Conservation (phyloP, 2,888 invertebrate species). For the Callimorpha dominula region DNA sequence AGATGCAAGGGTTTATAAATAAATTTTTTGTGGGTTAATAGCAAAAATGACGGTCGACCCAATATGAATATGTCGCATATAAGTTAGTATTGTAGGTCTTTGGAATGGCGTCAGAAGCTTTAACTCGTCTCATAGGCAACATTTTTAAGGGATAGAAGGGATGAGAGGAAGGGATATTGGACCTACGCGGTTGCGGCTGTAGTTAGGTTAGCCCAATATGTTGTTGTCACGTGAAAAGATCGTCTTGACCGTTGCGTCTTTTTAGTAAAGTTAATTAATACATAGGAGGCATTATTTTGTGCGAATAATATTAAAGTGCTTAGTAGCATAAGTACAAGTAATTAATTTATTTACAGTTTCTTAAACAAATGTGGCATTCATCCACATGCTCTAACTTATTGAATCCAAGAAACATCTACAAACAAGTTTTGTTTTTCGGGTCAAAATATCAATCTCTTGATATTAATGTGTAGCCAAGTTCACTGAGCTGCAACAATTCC, state of each 20-base stretch:
- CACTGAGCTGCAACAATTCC: slow-evolving; percentile 55
- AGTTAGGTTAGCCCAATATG: slow-evolving; percentile 55
- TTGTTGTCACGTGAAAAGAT: slow-evolving; percentile 47
- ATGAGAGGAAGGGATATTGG: too few species aligned
- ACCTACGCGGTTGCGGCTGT: slow-evolving; percentile 49
- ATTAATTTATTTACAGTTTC: neutral
- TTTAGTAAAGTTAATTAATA: slow-evolving; percentile 42
- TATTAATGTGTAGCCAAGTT: slow-evolving; percentile 57
- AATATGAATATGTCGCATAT: slow-evolving; percentile 24
- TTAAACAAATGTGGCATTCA: neutral
- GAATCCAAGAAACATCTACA: slow-evolving; percentile 22
- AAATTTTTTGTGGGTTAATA: neutral
- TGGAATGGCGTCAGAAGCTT: slow-evolving; percentile 45
- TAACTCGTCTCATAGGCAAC: slow-evolving; percentile 54
- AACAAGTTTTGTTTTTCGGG: slow-evolving; percentile 20
- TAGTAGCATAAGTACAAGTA: neutral
- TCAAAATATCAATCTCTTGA: slow-evolving; percentile 43
- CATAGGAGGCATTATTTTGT: neutral
- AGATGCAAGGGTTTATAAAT: too few species aligned
- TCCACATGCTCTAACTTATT: neutral
- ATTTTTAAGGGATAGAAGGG: slow-evolving; percentile 53
- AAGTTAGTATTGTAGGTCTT: slow-evolving; percentile 38
- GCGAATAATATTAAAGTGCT: too few species aligned
- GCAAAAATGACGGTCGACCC: neutral
- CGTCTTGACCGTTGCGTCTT: slow-evolving; percentile 26